A percentile compares a stretch with the other conserved stretches of the same genome.
These are phyloP conservation scores for Pterocles gutturalis DNA, from an alignment of 2,113 vertebrate species.

Conservation along the genomic window DNA sequence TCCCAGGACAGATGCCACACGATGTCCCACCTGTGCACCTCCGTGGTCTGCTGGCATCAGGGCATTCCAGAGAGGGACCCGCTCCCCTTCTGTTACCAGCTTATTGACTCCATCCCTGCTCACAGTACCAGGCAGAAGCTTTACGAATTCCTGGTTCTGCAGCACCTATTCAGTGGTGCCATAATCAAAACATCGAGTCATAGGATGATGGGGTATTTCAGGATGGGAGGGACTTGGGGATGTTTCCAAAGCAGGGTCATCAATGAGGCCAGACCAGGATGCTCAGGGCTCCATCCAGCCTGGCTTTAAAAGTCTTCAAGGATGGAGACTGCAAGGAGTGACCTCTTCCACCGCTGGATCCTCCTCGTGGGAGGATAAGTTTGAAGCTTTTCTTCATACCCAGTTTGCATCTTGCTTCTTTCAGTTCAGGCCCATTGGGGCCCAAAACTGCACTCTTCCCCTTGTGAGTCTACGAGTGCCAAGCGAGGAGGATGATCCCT, in stretches of 20 bases:
- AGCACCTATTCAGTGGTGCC: not conserved
- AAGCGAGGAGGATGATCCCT: not conserved
- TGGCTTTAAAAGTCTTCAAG: not conserved
- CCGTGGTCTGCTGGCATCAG: not conserved
- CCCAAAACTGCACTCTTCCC: not conserved
- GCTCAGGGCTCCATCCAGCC: not conserved
- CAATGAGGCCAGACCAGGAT: not conserved
- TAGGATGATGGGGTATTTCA: not conserved
- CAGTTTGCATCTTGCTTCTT: not conserved
- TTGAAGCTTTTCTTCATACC: not conserved
- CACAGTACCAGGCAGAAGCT: not conserved
- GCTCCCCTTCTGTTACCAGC: not conserved
- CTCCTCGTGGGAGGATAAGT: rapidly evolving
- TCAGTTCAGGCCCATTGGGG: rapidly evolving
- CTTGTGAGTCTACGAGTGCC: rapidly evolving
- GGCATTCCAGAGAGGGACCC: not conserved
- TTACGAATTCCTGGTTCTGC: not conserved
- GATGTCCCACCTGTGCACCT: not conserved
- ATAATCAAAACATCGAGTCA: not conserved
- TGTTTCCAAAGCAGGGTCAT: not conserved
- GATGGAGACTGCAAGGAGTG: not conserved
- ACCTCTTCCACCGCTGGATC: not conserved
- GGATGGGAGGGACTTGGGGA: not conserved
- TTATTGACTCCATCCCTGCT: not conserved
- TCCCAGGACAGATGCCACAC: not conserved